Conservation (phyloP, 2,888 invertebrate species). For the Gymnoscelis rufifasciata region DNA sequence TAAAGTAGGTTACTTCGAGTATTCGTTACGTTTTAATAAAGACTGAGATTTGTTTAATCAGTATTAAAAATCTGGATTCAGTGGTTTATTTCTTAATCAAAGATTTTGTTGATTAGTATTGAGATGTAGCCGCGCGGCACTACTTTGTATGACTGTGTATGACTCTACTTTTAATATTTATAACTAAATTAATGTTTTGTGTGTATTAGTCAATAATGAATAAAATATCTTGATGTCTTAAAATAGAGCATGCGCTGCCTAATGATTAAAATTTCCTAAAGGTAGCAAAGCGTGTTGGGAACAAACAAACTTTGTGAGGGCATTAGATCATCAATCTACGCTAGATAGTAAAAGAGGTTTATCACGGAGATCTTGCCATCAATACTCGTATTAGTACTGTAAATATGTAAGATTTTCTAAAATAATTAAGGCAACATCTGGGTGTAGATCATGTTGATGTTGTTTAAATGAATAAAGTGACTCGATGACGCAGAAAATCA, state of each 20-base stretch:
- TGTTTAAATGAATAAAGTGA: conserved; percentile 13
- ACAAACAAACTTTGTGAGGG: conserved; percentile 39
- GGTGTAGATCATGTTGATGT: conserved; percentile 16
- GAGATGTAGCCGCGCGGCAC: no score
- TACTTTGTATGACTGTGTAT: no score
- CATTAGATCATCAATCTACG: conserved; percentile 32
- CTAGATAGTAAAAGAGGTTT: conserved; percentile 34
- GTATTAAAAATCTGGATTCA: no score
- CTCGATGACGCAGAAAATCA: conserved; percentile 27
- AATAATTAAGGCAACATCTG: conserved; percentile 21
- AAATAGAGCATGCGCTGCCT: conserved; percentile 33
- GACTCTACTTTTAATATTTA: no score
- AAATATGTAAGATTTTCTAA: neutral
- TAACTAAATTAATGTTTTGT: no score
- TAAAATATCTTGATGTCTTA: no score
- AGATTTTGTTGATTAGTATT: no score
- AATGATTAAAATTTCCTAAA: conserved; percentile 19
- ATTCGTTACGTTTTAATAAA: no score
- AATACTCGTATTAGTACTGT: neutral
- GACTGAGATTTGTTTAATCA: no score
- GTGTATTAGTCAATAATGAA: no score
- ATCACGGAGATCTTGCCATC: conserved; percentile 72
- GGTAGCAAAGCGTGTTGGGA: conserved; percentile 51
- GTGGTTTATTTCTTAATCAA: no score
- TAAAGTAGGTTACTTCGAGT: no score